phyloP scores from a whole-genome alignment of 2,113 vertebrate species.

The Hiodon alosoides region DNA sequence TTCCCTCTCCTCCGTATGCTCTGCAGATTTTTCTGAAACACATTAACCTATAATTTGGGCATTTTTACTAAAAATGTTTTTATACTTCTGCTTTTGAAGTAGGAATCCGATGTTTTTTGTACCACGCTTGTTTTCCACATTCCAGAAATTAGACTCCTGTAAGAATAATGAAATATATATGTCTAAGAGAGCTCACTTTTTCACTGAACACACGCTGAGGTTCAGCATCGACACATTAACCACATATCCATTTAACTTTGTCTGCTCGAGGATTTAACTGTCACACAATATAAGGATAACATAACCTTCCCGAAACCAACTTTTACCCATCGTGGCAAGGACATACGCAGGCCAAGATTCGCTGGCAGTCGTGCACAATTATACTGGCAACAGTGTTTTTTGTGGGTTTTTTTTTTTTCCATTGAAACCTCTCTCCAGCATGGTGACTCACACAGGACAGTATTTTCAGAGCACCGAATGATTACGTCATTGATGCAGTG shows the following conservation, averaged over 20 bases:
- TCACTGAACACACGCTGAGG: background rate
- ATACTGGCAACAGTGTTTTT: background rate
- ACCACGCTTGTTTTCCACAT: background rate
- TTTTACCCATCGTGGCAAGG: background rate
- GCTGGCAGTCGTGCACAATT: too few relatives aligned
- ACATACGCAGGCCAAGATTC: background rate
- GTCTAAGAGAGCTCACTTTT: too few relatives aligned
- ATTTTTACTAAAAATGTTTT: background rate
- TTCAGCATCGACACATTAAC: background rate
- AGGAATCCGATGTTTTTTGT: background rate
- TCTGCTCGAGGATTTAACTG: background rate
- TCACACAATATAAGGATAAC: background rate
- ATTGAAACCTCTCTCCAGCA: slow-evolving; percentile 53
- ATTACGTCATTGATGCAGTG: slow-evolving; percentile 65
- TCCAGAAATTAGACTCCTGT: background rate
- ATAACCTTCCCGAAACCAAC: background rate
- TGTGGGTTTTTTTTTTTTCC: slow-evolving; percentile 54
- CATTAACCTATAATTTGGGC: too few relatives aligned
- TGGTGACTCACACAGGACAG: slow-evolving; percentile 65
- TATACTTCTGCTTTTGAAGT: background rate
- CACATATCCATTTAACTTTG: background rate
- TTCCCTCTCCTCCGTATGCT: background rate
- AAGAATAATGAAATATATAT: background rate
- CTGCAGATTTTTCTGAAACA: too few relatives aligned
- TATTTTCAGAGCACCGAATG: slow-evolving; percentile 69